These are phyloP conservation scores for Python bivittatus DNA, from an alignment of 2,113 vertebrate species.

Conservation along the genomic window DNA sequence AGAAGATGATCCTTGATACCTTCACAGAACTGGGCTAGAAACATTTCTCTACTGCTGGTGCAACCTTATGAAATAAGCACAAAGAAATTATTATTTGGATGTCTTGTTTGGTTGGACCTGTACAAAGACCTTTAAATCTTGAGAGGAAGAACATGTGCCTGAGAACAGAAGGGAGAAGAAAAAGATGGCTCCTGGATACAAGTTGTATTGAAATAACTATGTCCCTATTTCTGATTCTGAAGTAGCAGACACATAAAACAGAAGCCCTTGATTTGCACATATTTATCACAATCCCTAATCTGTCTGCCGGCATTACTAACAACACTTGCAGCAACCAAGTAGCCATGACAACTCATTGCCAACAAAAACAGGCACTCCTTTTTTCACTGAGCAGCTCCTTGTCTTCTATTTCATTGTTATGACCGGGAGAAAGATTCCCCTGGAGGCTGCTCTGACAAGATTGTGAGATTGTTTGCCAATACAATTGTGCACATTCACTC, in stretches of 20 bases:
- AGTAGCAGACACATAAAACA: neutral
- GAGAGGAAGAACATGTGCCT: neutral
- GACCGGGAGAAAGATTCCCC: neutral
- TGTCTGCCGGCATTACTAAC: neutral
- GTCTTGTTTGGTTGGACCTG: neutral
- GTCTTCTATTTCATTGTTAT: neutral
- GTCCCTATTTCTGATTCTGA: neutral
- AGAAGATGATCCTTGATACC: neutral
- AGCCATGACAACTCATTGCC: constrained; percentile 7
- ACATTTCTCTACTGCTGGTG: neutral
- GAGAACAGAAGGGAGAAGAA: neutral
- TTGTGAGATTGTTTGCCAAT: neutral
- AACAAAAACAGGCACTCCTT: neutral
- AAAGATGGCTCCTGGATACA: neutral
- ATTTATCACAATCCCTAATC: neutral
- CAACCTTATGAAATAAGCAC: neutral
- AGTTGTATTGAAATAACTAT: neutral
- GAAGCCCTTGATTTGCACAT: neutral
- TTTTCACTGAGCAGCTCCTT: neutral
- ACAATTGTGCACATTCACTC: neutral
- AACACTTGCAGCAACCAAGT: neutral
- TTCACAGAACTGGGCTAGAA: neutral
- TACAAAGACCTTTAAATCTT: neutral
- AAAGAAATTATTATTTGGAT: neutral
- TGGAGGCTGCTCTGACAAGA: neutral